Evolutionary conservation across 2,113 vertebrate species (phyloP), one percentile per base, ranked within the genome.

Genomic region (Crocuta crocuta): DNA sequence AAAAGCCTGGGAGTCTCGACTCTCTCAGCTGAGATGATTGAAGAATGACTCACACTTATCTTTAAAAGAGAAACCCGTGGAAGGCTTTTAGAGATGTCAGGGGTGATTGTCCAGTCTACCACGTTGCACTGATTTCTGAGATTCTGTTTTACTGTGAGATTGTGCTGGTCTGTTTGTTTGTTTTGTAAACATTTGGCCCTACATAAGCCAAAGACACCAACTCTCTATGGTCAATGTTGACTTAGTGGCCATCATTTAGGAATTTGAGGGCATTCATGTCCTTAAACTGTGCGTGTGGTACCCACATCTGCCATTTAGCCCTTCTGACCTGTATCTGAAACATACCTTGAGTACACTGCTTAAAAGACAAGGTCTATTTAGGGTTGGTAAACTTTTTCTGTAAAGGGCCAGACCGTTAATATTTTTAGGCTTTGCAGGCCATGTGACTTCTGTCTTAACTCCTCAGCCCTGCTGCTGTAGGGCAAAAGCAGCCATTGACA

Each of bases 61-160:
- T 84, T 87, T 87, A 91, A 66, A 68, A 65, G 39, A 74, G 45
- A 66, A 83, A 63, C 23, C 23, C 33, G 24, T 1, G 4, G 33
- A 84, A 76, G 81, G 80, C 16, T 86, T 85, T 92, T 55, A 89
- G 55, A 73, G 19, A 39, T 55, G 53, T 55, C 16, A 55, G 53
- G 17, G 53, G 16, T 55, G 6, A 5, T 16, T 23, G 16, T 28
- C 31, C 23, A 35, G 63, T 76, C 28, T 88, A 19, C 15, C 7
- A 4, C 33, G 78, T 35, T 35, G n/a, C 23, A 16, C 48, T 21
- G 70, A n/a, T 74, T 7, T 76, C 94, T 21, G 31, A 81, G 17
- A 95, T 84, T 85, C n/a, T 48, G 19, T 84, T 80, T 88, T 61
- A 87, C 68, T 84, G 35, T 85, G 45, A 91, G 28, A 9, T 15